phyloP scores from a whole-genome alignment of 37 sponge, comb jelly and placozoan species.

The Corticium candelabrum region DNA sequence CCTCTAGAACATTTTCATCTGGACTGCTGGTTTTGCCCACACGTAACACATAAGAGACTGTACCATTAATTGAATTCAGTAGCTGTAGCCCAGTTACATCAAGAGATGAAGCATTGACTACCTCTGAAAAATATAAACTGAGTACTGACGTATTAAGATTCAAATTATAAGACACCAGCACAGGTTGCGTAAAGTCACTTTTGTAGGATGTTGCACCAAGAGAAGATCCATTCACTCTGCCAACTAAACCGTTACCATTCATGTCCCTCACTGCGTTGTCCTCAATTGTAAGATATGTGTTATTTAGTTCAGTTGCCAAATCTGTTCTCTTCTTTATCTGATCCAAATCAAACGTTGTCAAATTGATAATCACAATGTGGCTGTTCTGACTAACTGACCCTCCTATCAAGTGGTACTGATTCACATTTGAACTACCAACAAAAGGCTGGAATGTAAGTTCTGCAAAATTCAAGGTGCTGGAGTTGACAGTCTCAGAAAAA shows the following conservation, averaged over 20 bases:
- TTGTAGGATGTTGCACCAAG: background rate
- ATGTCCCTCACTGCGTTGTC: conserved; percentile 1
- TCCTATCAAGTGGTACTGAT: background rate
- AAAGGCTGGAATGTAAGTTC: too few species aligned
- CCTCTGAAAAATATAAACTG: conserved; percentile 13
- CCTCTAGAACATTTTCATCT: conserved; percentile 1
- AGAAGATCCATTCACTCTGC: background rate
- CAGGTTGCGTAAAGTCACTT: background rate
- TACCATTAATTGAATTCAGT: conserved; percentile 13
- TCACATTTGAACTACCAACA: background rate
- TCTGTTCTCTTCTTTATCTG: background rate
- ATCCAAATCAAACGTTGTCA: conserved; percentile 13
- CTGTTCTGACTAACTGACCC: background rate
- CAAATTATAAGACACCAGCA: conserved; percentile 5
- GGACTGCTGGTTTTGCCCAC: background rate
- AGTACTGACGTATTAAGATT: conserved; percentile 12
- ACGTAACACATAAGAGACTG: background rate
- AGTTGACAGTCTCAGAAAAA: background rate
- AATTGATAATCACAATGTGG: background rate
- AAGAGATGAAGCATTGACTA: background rate
- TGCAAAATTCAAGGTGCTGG: too few species aligned
- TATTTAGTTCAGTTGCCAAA: conserved; percentile 9
- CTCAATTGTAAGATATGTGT: conserved; percentile 12
- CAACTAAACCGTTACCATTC: background rate
- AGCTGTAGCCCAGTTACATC: background rate